A percentile compares a stretch with the other conserved stretches of the same genome.
Evolutionary conservation across 2,888 invertebrate genomes (phyloP).

Genomic region (Drosophila anomalata): DNA sequence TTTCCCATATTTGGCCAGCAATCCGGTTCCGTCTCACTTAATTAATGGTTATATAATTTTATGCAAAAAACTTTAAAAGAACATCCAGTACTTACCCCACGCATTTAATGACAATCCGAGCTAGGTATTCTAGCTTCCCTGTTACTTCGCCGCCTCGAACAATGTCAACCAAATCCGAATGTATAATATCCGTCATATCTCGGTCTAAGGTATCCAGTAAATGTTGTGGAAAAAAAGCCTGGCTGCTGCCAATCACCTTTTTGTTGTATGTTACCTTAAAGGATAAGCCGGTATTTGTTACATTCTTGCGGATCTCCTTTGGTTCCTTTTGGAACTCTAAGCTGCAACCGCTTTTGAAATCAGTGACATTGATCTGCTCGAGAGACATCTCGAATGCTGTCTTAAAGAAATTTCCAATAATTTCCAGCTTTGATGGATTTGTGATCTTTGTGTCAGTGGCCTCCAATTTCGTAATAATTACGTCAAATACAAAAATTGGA

Average conservation of each 20-base stretch:
- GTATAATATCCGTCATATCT: conserved; percentile 55
- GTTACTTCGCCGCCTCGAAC: conserved; percentile 40
- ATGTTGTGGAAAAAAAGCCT: conserved; percentile 56
- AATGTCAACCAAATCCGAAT: conserved; percentile 55
- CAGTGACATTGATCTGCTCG: conserved; percentile 73
- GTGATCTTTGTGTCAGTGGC: conserved; percentile 27
- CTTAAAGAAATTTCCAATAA: conserved; percentile 1
- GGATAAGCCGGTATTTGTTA: conserved; percentile 64
- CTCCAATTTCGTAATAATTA: conserved; percentile 66
- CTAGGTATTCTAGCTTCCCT: conserved; percentile 63
- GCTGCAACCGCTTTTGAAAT: conserved; percentile 65
- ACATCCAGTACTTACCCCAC: conserved; percentile 9
- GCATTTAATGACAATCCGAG: conserved; percentile 69
- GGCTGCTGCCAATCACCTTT: conserved; percentile 56
- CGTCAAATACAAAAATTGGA: conserved; percentile 63
- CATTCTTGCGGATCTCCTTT: conserved; percentile 48
- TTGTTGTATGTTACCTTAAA: conserved; percentile 53
- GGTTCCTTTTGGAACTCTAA: conserved; percentile 59
- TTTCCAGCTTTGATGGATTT: conserved; percentile 45
- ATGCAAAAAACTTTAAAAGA: too few species aligned
- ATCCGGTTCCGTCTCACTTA: neutral
- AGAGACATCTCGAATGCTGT: conserved; percentile 48
- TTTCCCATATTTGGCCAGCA: conserved; percentile 49
- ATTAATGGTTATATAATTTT: too few species aligned
- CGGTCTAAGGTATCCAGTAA: conserved; percentile 55